Evolutionary conservation across 1,140 invertebrate genomes (phyloP), one percentile per base, ranked within the genome.

Genomic region (Trichoplusia ni): DNA sequence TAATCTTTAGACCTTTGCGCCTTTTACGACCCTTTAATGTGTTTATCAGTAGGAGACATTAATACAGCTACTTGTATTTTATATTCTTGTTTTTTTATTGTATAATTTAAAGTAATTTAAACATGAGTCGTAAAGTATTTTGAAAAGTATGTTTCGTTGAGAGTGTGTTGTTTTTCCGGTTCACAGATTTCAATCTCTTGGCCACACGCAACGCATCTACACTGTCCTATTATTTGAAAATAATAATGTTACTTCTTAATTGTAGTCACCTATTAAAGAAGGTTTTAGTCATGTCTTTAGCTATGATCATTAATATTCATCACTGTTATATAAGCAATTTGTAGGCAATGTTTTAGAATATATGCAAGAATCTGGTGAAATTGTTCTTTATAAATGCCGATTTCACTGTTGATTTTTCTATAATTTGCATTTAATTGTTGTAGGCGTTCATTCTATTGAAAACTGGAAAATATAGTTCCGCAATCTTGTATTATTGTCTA

Each of bases 231-330:
- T n/a, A 44, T 16, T 14, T 29, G 18, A 4, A 7, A 16, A 19
- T 27, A 23, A 56, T 58, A 16, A 44, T 13, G 54, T 5, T 23
- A 44, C 31, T 58, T 31, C 31, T 42, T 44, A 58, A 58, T 44
- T 33, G 27, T n/a, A 31, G 0, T 29, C 13, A n/a, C n/a, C n/a
- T n/a, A n/a, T n/a, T n/a, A 58, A 7, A 38, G 16, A 31, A 13
- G 21, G 7, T 44, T 29, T 16, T 60, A 25, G 25, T 60, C 37
- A 47, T 47, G 63, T 60, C 29, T 70, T 49, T 67, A 69, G 67
- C 66, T 69, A n/a, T n/a, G n/a, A n/a, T 64, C 75, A 77, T 81
- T 69, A 81, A 81, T 79, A 81, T 81, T 79, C 72, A 81, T 73
- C 42, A 47, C 31, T 27, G 25, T 64, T 58, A 63, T 64, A 74